Evolutionary conservation across 2,888 invertebrate species (phyloP), one percentile per base, ranked within the genome.

Genomic region (Nymphalis urticae): DNA sequence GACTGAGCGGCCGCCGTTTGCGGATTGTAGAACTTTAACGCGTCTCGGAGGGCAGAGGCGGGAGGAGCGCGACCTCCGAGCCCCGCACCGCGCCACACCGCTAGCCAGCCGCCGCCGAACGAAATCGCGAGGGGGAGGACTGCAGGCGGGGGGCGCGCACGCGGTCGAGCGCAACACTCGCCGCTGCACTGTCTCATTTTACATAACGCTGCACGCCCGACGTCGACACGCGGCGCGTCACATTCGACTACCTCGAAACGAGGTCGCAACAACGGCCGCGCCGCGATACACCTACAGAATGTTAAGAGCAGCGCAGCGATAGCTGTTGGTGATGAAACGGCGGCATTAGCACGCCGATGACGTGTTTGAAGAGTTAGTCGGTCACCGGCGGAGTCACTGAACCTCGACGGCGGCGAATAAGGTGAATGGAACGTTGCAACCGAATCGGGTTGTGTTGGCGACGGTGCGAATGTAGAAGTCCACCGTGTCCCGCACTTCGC

Each of bases 351-450:
- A 85, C 85, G 85, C 86, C 83, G 87, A 83, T 90, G 90, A 90
- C 90, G 90, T 84, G 88, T 79, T 80, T 82, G 79, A 82, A 80
- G 84, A 86, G 85, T 86, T 83, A 85, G 86, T 85, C 87, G 88
- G 86, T 85, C 86, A 87, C 77, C 85, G 81, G 70, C 83, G 85
- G 84, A 89, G 92, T 91, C 92, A 92, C 82, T 92, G 92, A 92
- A 91, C 92, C 89, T 89, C 85, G 83, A 77, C 84, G 86, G 76
- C 83, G 82, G 83, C 88, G 79, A 88, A 90, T 89, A 88, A 89
- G 91, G 92, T 92, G 91, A 91, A 90, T 90, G 91, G 90, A 90
- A 90, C 89, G 85, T 85, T 89, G 90, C 91, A 88, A 84, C 85
- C 89, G 85, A 88, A 85, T 82, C 84, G 84, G 81, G 79, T 79